phyloP scores from a whole-genome alignment of 2,888 invertebrate species.

The Eulithis prunata region DNA sequence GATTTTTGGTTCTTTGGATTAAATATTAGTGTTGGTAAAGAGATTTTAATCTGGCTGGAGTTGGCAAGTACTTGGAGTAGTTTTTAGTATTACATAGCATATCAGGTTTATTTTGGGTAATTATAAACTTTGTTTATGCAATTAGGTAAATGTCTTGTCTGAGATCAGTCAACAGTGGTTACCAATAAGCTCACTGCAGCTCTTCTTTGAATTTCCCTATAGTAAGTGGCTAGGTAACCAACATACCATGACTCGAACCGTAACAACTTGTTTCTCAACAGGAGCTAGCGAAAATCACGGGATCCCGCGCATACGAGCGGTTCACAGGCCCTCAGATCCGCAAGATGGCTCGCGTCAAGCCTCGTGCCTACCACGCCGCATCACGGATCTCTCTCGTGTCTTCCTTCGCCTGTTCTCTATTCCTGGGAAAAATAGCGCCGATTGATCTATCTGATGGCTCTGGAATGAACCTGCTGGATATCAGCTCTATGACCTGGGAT shows the following conservation, averaged over 20 bases:
- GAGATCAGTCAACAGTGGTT: too few species aligned
- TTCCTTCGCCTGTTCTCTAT: constrained; percentile 95
- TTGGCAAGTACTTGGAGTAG: too few species aligned
- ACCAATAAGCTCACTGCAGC: too few species aligned
- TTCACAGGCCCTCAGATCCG: constrained; percentile 98
- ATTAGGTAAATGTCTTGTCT: too few species aligned
- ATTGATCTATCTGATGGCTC: constrained; percentile 97
- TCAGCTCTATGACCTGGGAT: constrained; percentile 91
- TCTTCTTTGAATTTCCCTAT: too few species aligned
- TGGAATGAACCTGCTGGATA: constrained; percentile 97
- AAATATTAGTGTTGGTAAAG: too few species aligned
- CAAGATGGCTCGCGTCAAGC: constrained; percentile 90
- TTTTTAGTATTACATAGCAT: too few species aligned
- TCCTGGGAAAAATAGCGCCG: constrained; percentile 94
- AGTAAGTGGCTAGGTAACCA: too few species aligned
- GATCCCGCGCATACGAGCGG: constrained; percentile 94
- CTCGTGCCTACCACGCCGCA: constrained; percentile 81
- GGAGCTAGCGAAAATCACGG: constrained; percentile 92
- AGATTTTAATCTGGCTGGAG: too few species aligned
- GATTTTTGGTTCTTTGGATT: too few species aligned
- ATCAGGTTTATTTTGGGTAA: too few species aligned
- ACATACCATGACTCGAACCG: not conserved
- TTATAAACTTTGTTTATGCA: too few species aligned
- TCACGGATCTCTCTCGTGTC: constrained; percentile 96
- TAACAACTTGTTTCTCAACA: constrained; percentile 36